These are phyloP conservation scores for Patella depressa DNA, from an alignment of 2,888 invertebrate species.

Conservation along the genomic window DNA sequence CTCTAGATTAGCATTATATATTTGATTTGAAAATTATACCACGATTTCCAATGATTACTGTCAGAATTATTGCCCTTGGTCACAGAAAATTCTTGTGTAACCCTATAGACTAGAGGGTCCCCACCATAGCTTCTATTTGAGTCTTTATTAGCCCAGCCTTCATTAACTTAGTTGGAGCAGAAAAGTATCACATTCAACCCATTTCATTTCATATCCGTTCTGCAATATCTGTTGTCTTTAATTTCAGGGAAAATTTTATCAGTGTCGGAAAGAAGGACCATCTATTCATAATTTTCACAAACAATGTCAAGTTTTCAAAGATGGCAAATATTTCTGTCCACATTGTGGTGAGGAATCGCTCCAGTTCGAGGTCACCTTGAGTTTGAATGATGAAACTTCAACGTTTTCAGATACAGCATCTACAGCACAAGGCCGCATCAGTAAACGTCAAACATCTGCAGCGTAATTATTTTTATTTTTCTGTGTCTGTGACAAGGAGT, in stretches of 20 bases:
- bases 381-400: slow-evolving; percentile 75
- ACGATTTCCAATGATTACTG: background rate
- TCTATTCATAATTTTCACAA: slow-evolving; percentile 86
- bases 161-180: too few relatives aligned
- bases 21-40: background rate
- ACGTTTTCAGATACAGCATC: background rate
- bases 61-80: too few relatives aligned
- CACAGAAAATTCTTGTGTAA: background rate
- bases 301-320: slow-evolving; percentile 78
- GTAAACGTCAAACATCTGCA: background rate
- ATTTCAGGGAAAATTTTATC: slow-evolving; percentile 83
- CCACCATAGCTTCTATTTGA: too few relatives aligned
- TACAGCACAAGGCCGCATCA: slow-evolving; percentile 24
- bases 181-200: too few relatives aligned
- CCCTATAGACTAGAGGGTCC: too few relatives aligned
- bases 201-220: too few relatives aligned
- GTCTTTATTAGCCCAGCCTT: too few relatives aligned
- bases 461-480: background rate
- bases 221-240: background rate
- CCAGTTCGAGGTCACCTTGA: slow-evolving; percentile 76
- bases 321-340: slow-evolving; percentile 77
- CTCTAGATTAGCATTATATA: background rate
- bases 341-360: slow-evolving; percentile 80
- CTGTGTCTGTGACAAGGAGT: too few relatives aligned
- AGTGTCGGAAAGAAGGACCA: slow-evolving; percentile 76